Conservation (phyloP, 1,140 invertebrate genomes). For the Eueides isabella region DNA sequence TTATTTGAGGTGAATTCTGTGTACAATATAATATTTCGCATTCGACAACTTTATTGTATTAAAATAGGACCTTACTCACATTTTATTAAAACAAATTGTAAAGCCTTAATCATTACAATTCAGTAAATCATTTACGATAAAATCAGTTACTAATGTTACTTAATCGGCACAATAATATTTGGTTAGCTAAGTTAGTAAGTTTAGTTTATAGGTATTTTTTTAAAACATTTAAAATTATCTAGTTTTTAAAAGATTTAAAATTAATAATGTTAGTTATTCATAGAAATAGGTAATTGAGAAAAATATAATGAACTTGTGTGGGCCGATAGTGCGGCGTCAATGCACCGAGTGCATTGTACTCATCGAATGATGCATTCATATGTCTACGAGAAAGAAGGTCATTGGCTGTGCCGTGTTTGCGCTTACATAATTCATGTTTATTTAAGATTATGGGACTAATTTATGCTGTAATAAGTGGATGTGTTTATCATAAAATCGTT, state of each 20-base stretch:
- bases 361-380: constrained; percentile 73
- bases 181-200: too few species aligned
- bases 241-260: too few species aligned
- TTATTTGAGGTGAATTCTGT: constrained; percentile 9
- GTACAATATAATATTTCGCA: constrained; percentile 7
- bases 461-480: constrained; percentile 42
- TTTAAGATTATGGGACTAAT: constrained; percentile 58
- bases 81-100: too few species aligned
- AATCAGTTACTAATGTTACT: too few species aligned
- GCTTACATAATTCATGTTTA: constrained; percentile 71
- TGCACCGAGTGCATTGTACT: constrained; percentile 71
- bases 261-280: constrained; percentile 48
- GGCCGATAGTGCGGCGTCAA: constrained; percentile 66
- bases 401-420: constrained; percentile 70
- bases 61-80: too few species aligned
- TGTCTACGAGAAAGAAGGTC: constrained; percentile 70
- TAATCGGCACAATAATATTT: too few species aligned
- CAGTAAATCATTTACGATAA: too few species aligned
- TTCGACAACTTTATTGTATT: not conserved
- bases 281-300: constrained; percentile 58
- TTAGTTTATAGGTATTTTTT: too few species aligned
- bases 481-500: not conserved
- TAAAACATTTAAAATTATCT: too few species aligned
- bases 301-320: constrained; percentile 70
- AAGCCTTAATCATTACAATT: too few species aligned